These are phyloP conservation scores for Cyanoliseus patagonus DNA, from an alignment of 2,113 vertebrate genomes.

Conservation along the genomic window DNA sequence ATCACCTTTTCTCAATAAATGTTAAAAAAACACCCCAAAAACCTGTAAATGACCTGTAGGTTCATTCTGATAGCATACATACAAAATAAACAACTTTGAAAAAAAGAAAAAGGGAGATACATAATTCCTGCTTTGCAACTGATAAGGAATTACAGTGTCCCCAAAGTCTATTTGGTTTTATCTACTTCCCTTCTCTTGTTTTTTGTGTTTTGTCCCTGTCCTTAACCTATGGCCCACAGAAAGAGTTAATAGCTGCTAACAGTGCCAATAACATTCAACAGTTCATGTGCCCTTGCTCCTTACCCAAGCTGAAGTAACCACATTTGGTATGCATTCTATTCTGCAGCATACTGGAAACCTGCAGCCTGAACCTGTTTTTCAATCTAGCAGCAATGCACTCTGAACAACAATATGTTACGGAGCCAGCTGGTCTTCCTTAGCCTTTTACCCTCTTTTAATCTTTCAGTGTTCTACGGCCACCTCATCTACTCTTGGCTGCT, in stretches of 20 bases:
- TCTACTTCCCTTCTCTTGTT: not conserved
- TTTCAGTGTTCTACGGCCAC: not conserved
- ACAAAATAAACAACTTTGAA: not conserved
- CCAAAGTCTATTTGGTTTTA: not conserved
- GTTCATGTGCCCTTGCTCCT: not conserved
- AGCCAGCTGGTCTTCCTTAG: conserved; percentile 11
- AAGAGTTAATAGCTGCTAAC: not conserved
- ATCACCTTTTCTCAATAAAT: not conserved
- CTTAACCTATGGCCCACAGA: not conserved
- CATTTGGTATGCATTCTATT: not conserved
- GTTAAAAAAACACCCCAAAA: not conserved
- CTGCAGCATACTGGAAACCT: not conserved
- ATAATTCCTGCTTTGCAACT: not conserved
- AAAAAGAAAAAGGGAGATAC: not conserved
- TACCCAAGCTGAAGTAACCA: not conserved
- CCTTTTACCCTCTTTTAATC: conserved; percentile 41
- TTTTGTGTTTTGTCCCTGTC: not conserved
- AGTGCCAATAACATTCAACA: not conserved
- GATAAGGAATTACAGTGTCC: not conserved
- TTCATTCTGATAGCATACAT: not conserved
- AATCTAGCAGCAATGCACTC: conserved; percentile 32
- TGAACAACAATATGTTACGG: not conserved
- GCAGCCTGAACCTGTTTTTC: not conserved
- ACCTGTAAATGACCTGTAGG: not conserved
- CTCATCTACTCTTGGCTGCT: not conserved